A percentile compares a stretch with the other conserved stretches of the same genome.
Evolutionary conservation across 2,888 invertebrate species (phyloP).

Genomic region (Prosopocoilus inquinatus): DNA sequence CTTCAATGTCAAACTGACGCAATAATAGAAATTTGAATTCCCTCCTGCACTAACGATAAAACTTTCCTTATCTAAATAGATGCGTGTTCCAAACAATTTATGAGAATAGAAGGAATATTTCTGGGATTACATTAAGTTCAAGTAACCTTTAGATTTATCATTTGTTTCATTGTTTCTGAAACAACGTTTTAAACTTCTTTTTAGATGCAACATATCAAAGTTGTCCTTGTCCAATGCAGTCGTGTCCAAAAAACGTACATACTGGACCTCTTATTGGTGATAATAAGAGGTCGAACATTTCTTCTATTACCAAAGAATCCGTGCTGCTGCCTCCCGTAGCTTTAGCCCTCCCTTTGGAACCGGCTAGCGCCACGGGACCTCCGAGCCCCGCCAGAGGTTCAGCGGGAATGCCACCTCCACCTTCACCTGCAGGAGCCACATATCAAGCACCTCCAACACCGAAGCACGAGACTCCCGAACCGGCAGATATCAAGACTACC

Average conservation of each 20-base stretch:
- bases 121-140: too few relatives aligned
- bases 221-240: slow-evolving; percentile 89
- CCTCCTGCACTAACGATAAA: too few relatives aligned
- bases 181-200: too few relatives aligned
- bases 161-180: slow-evolving; percentile 15
- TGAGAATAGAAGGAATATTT: too few relatives aligned
- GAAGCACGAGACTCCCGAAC: slow-evolving; percentile 37
- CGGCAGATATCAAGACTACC: slow-evolving; percentile 29
- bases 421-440: slow-evolving; percentile 54
- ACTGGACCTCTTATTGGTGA: slow-evolving; percentile 98
- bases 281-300: slow-evolving; percentile 66
- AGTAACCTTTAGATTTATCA: neutral
- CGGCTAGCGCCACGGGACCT: slow-evolving; percentile 57
- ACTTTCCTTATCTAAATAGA: too few relatives aligned
- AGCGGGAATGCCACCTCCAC: slow-evolving; percentile 64
- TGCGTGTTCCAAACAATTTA: too few relatives aligned
- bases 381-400: slow-evolving; percentile 70
- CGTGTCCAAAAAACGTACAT: slow-evolving; percentile 98
- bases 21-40: too few relatives aligned
- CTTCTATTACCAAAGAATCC: slow-evolving; percentile 47
- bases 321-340: slow-evolving; percentile 52
- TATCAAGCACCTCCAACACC: slow-evolving; percentile 46
- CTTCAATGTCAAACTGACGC: too few relatives aligned
- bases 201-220: slow-evolving; percentile 61
- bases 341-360: slow-evolving; percentile 53